These are phyloP conservation scores for Oncorhynchus gorbuscha DNA, from an alignment of 2,113 vertebrate species.

Conservation along the genomic window DNA sequence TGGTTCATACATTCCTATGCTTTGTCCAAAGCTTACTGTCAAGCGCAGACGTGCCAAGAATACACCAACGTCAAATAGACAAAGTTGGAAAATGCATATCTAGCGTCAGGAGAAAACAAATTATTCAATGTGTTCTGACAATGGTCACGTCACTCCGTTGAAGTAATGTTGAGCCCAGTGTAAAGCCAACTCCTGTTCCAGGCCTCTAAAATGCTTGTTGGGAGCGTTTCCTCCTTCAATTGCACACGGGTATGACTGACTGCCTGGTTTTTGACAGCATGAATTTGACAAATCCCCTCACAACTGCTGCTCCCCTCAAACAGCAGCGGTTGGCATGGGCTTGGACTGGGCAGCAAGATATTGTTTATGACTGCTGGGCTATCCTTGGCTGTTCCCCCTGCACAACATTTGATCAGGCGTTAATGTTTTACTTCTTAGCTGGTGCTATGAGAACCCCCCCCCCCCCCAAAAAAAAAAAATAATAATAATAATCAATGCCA, in stretches of 20 bases:
- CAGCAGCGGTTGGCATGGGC: slow-evolving; percentile 12
- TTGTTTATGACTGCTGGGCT: not conserved
- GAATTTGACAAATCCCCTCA: slow-evolving; percentile 19
- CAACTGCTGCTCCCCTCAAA: slow-evolving; percentile 38
- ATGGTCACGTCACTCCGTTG: not conserved
- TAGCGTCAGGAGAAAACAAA: not conserved
- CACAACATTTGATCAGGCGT: not conserved
- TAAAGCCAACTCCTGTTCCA: not conserved
- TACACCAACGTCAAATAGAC: not conserved
- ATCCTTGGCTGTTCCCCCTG: not conserved
- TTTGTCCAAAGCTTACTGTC: not conserved
- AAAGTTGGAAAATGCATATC: not conserved
- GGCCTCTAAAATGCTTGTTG: slow-evolving; percentile 1
- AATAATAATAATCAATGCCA: too few species aligned
- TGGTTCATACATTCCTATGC: not conserved
- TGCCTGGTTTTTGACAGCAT: not conserved
- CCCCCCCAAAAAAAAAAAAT: too few species aligned
- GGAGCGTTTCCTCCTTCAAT: not conserved
- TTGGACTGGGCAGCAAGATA: not conserved
- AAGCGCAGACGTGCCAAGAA: not conserved
- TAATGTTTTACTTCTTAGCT: not conserved
- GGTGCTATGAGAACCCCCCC: not conserved
- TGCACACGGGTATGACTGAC: not conserved
- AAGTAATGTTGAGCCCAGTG: not conserved
- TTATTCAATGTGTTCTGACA: not conserved